Evolutionary conservation across 2,888 invertebrate genomes (phyloP).

Genomic region (Leptopterna dolabrata): DNA sequence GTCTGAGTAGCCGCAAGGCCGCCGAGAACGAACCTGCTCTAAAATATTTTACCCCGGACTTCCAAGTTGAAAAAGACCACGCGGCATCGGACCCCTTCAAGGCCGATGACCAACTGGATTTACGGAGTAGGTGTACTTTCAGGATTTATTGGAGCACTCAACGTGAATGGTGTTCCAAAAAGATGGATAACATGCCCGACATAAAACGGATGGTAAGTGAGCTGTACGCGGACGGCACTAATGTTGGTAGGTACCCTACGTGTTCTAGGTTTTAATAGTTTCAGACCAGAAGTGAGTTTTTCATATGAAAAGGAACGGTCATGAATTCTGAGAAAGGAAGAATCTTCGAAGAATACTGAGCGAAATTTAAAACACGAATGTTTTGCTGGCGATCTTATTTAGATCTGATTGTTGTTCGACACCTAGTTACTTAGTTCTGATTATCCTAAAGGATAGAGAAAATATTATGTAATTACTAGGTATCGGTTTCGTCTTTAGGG

Average conservation of each 20-base stretch:
- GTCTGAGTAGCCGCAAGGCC: neutral
- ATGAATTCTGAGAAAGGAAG: no score
- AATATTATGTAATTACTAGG: no score
- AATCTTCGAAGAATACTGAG: no score
- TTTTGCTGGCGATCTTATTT: no score
- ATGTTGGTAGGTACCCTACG: neutral
- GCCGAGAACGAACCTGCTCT: slow-evolving; percentile 17
- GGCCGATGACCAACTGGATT: slow-evolving; percentile 15
- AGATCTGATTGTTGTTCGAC: no score
- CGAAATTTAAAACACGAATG: no score
- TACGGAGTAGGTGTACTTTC: neutral
- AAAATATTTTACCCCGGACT: slow-evolving; percentile 20
- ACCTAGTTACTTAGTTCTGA: no score
- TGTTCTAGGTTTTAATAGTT: neutral
- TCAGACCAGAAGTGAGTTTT: neutral
- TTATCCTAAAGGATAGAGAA: no score
- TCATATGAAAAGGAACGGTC: neutral
- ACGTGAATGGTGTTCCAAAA: neutral
- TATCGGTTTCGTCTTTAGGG: no score
- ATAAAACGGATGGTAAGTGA: neutral
- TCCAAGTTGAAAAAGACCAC: neutral
- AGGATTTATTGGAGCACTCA: neutral
- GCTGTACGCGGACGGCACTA: no score
- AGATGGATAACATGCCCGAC: neutral
- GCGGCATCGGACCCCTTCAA: neutral